Conservation (phyloP, 2,888 invertebrate genomes). For the Pilophorus perplexus region DNA sequence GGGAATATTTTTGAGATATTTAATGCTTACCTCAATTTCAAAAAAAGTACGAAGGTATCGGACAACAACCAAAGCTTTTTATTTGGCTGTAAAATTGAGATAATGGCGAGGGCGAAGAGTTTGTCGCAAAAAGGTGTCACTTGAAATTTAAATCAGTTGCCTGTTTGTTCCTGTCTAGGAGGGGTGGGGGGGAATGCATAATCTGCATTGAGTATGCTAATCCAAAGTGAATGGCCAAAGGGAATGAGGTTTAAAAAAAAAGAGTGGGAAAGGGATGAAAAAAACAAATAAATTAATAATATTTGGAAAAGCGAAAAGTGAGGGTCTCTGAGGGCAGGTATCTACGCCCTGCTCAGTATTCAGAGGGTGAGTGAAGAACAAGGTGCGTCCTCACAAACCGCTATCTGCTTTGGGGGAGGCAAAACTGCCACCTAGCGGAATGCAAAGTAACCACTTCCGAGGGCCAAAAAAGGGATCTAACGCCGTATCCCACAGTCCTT, state of each 20-base stretch:
- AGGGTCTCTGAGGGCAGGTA: constrained; percentile 12
- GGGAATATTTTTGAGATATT: too few species aligned
- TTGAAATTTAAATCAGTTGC: too few species aligned
- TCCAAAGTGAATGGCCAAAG: neutral
- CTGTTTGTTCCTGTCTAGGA: too few species aligned
- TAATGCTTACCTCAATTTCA: too few species aligned
- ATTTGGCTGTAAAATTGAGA: too few species aligned
- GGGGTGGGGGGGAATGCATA: neutral
- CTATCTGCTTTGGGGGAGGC: constrained; percentile 30
- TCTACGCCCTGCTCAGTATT: constrained; percentile 26
- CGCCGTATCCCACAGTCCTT: constrained; percentile 4
- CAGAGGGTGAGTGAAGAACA: constrained; percentile 6
- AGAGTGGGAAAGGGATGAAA: neutral
- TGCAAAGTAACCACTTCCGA: constrained; percentile 29
- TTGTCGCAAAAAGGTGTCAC: too few species aligned
- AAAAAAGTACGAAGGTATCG: too few species aligned
- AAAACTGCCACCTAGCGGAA: constrained; percentile 38
- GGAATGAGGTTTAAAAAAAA: neutral
- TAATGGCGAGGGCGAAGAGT: too few species aligned
- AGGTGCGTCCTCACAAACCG: constrained; percentile 9
- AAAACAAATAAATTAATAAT: constrained; percentile 34
- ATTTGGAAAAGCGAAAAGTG: neutral
- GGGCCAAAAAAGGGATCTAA: neutral
- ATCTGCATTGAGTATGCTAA: constrained; percentile 10
- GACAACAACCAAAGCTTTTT: too few species aligned